These are phyloP conservation scores for Tretioscincus oriximinensis DNA, from an alignment of 2,113 vertebrate genomes.

Conservation along the genomic window DNA sequence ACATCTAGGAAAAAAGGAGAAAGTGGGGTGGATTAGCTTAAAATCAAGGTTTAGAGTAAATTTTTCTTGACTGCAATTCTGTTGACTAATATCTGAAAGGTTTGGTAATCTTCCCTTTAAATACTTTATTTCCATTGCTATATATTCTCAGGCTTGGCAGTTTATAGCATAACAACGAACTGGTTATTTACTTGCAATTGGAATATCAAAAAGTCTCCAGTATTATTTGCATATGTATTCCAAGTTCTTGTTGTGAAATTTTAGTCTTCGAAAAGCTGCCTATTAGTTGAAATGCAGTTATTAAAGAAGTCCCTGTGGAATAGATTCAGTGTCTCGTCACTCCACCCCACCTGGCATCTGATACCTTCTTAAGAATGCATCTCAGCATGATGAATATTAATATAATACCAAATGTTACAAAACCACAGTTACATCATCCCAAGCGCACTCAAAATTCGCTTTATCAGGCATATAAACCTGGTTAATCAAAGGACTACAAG, in stretches of 20 bases:
- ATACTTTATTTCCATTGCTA: neutral
- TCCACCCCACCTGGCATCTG: constrained; percentile 63
- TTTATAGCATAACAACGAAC: neutral
- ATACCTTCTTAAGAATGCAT: constrained; percentile 66
- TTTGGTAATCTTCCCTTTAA: neutral
- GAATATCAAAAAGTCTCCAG: constrained; percentile 37
- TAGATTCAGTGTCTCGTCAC: constrained; percentile 58
- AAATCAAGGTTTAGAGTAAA: neutral
- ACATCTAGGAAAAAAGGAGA: neutral
- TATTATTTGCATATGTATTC: constrained; percentile 49
- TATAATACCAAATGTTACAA: constrained; percentile 55
- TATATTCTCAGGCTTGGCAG: constrained; percentile 6
- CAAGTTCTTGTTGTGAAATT: constrained; percentile 64
- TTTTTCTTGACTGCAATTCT: no score
- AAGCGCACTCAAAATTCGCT: constrained; percentile 41
- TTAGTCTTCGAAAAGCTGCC: constrained; percentile 46
- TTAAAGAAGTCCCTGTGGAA: constrained; percentile 65
- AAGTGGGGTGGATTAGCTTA: neutral
- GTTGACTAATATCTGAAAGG: no score
- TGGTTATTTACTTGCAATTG: neutral
- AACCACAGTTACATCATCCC: constrained; percentile 56
- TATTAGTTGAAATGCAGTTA: constrained; percentile 61
- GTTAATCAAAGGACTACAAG: constrained; percentile 53
- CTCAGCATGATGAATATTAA: constrained; percentile 65
- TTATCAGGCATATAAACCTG: constrained; percentile 39